Evolutionary conservation across 2,113 vertebrate genomes (phyloP), one percentile per base, ranked within the genome.

Genomic region (Prionailurus bengalensis): DNA sequence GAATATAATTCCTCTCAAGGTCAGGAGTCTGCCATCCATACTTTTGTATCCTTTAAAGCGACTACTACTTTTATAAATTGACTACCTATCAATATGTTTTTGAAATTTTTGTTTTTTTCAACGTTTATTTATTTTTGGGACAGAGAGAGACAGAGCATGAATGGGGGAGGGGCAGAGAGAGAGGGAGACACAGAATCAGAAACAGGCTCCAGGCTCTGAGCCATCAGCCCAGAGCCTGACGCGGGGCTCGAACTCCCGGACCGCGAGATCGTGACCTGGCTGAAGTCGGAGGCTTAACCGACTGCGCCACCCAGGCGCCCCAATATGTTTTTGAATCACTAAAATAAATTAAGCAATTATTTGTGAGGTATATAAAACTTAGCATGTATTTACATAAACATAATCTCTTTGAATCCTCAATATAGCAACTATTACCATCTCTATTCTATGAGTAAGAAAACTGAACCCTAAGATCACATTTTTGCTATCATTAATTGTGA

Each of bases 331-430:
- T 58, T 55, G 3, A 68, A 48, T 42, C 79, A 55, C 23, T 76
- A 55, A 96, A 86, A 53, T 78, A 81, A 94, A 68, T 85, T 9
- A 96, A 84, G 15, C 23, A 88, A 33, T 76, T 92, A 53, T 58
- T 80, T 81, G 48, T 63, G 21, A 95, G 31, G 16, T 27, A 74
- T 51, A 84, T 42, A 78, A 79, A 39, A 82, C 1, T 15, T 76
- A 78, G 33, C 95, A 85, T 4, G 3, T 84, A 27, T 29, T 90
- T 58, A 65, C 65, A 29, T 12, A 51, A 74, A 96, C 61, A 15
- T 29, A 79, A 63, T 73, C 19, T 53, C 29, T 93, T 89, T 87
- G 48, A 79, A 53, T 88, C 7, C 36, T 91, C 27, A 36, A 19
- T 61, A 29, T 58, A 23, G 27, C 31, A 88, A 83, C 71, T 51